A percentile compares a stretch with the other conserved stretches of the same genome.
Evolutionary conservation across 2,888 invertebrate genomes (phyloP).

Genomic region (Brachypalpus laphriformis): DNA sequence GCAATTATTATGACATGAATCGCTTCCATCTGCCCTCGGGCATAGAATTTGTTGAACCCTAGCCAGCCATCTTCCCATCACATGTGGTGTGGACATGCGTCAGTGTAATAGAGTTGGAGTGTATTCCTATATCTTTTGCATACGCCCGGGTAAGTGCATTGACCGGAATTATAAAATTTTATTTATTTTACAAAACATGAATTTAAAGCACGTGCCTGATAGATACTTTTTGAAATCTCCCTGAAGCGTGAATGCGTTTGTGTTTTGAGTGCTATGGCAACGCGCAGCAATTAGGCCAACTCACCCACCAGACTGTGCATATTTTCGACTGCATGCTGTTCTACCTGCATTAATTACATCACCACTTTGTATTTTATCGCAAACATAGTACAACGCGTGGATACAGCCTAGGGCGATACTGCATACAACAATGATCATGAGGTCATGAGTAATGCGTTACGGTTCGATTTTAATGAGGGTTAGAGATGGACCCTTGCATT

Average conservation of each 20-base stretch:
- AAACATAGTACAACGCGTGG: constrained; percentile 43
- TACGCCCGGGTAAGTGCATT: constrained; percentile 34
- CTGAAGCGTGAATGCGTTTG: constrained; percentile 57
- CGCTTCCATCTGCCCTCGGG: constrained; percentile 36
- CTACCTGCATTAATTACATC: constrained; percentile 80
- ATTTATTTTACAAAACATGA: constrained; percentile 25
- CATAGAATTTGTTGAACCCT: constrained; percentile 49
- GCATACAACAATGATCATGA: constrained; percentile 9
- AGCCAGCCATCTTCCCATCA: background rate
- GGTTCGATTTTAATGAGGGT: constrained; percentile 64
- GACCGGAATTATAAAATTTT: constrained; percentile 51
- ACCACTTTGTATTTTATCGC: constrained; percentile 75
- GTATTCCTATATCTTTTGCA: constrained; percentile 12
- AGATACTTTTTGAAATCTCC: constrained; percentile 18
- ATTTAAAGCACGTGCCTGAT: constrained; percentile 53
- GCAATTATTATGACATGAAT: constrained; percentile 36
- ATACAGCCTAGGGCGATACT: constrained; percentile 13
- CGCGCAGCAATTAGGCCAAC: constrained; percentile 42
- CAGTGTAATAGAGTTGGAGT: background rate
- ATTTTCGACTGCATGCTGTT: constrained; percentile 36
- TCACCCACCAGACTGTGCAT: background rate
- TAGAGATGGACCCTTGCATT: constrained; percentile 11
- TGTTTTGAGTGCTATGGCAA: constrained; percentile 41
- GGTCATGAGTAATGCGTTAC: constrained; percentile 61
- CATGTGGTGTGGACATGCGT: constrained; percentile 7